Base-by-base conservation (phyloP, 2,888 invertebrate species). In the Rhogogaster chlorosoma region DNA sequence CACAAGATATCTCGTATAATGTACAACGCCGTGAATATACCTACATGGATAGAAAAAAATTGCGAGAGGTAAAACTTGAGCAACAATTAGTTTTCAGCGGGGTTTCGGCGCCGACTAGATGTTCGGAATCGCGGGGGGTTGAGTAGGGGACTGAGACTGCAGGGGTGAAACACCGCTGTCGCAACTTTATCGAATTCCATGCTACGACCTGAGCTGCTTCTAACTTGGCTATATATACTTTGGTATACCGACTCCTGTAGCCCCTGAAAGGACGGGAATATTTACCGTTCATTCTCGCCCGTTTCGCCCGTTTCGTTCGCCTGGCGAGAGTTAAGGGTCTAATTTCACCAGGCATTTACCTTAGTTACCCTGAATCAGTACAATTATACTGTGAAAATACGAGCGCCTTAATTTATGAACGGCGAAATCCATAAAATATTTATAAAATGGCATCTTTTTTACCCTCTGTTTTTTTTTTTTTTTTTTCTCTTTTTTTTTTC, bases 51-150 rank as follows among this genome's bases (percentile, higher is more conserved):
- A 26, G 77, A 77, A 29, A 77, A 77, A 29, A 77, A 53, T 49
- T 18, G 77, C 29, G 49, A 53, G 53, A 38, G 32, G 61, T 32
- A 61, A 61, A 57, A 80, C 61, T 80, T 15, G 87, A 86, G 88
- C 88, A 89, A 88, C 92, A 92, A 91, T 91, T 91, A 89, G 90
- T 90, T 91, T 91, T 89, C 89, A 88, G 86, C 86, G 88, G 86
- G 86, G 88, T 87, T 88, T 85, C 86, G 86, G 87, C 87, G 85
- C 83, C 83, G 84, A 82, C 1, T 12, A 32, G 42, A 78, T 84
- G 36, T 36, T 18, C 86, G 77, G 38, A 85, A 26, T 85, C 84
- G 85, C 86, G 87, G 86, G 84, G 84, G 86, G 86, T 86, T 87
- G 85, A 88, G 86, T 87, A 84, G 85, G 87, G 86, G 87, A 87